Conservation (phyloP, 2,113 vertebrate genomes). For the Psammodynastes pulverulentus region DNA sequence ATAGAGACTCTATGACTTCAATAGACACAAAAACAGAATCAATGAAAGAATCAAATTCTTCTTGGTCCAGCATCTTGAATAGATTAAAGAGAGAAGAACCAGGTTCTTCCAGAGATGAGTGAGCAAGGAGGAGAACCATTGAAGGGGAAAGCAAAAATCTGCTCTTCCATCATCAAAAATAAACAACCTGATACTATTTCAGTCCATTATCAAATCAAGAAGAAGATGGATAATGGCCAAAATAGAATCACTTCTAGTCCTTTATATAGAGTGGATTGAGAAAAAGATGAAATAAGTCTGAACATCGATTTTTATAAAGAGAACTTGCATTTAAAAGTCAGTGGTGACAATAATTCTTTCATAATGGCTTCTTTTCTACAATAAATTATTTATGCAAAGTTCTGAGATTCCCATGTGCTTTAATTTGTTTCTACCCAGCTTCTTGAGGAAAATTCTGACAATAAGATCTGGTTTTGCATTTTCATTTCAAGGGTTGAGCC, state of each 20-base stretch:
- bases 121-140: background rate
- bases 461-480: background rate
- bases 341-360: background rate
- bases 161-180: background rate
- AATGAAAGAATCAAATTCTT: background rate
- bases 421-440: background rate
- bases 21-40: background rate
- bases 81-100: background rate
- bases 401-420: background rate
- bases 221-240: background rate
- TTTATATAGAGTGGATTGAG: background rate
- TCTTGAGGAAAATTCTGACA: background rate
- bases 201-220: background rate
- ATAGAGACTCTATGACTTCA: background rate
- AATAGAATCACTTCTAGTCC: background rate
- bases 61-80: background rate
- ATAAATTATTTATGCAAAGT: background rate
- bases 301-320: background rate
- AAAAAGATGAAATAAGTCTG: background rate
- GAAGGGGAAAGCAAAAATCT: background rate
- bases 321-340: background rate
- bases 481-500: background rate
- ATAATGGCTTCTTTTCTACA: background rate
- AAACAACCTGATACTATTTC: background rate
- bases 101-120: background rate